These are phyloP conservation scores for Sympetrum striolatum DNA, from an alignment of 2,888 invertebrate species.

Conservation along the genomic window DNA sequence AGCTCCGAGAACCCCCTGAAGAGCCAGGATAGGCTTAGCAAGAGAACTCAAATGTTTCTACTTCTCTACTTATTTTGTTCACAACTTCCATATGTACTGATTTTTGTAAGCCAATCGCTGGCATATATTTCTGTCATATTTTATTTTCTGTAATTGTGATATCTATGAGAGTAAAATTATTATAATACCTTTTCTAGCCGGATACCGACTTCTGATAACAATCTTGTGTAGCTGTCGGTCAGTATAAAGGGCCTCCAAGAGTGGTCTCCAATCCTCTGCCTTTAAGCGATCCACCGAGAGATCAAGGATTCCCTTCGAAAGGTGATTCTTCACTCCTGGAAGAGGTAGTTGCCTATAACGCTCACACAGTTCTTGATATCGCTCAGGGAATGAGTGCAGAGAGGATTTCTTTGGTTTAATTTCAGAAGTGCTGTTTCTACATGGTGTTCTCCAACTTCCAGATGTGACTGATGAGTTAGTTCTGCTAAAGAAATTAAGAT, in stretches of 20 bases:
- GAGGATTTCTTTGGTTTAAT: neutral
- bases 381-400: neutral
- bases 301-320: slow-evolving; percentile 62
- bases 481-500: neutral
- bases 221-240: slow-evolving; percentile 76
- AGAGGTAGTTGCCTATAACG: neutral
- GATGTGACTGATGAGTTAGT: neutral
- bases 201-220: slow-evolving; percentile 67
- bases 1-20: too few relatives aligned
- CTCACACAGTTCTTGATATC: slow-evolving; percentile 4
- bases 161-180: neutral
- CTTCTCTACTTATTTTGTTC: too few relatives aligned
- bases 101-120: neutral
- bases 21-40: too few relatives aligned
- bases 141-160: neutral
- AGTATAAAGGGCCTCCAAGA: slow-evolving; percentile 73
- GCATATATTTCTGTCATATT: neutral
- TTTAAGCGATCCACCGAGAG: slow-evolving; percentile 78
- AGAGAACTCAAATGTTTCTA: too few relatives aligned
- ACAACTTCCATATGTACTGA: too few relatives aligned
- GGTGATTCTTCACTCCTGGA: slow-evolving; percentile 9
- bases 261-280: slow-evolving; percentile 77
- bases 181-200: neutral
- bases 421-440: neutral
- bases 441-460: neutral